phyloP scores from a whole-genome alignment of 2,113 vertebrate species.

The Phycodurus eques region DNA sequence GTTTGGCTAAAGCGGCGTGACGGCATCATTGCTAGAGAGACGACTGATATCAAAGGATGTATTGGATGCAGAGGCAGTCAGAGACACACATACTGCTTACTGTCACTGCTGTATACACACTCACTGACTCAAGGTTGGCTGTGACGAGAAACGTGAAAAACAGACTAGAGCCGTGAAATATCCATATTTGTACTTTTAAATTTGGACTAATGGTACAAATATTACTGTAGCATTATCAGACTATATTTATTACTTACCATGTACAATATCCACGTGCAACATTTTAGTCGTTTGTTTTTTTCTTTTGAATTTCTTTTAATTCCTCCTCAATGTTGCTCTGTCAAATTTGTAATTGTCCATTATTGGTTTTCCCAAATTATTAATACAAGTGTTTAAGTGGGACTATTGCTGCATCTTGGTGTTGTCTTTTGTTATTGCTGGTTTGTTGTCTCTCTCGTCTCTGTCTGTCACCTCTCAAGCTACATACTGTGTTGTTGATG shows the following conservation, averaged over 20 bases:
- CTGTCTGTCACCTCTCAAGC: not conserved
- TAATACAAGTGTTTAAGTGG: no score
- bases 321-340: no score
- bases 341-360: no score
- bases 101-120: not conserved
- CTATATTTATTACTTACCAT: no score
- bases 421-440: not conserved
- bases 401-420: not conserved
- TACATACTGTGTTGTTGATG: not conserved
- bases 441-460: not conserved
- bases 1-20: conserved; percentile 50
- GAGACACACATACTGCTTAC: not conserved
- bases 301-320: no score
- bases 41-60: conserved; percentile 49
- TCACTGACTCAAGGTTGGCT: not conserved
- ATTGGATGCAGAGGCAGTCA: conserved; percentile 34
- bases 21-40: conserved; percentile 36
- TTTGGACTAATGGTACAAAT: no score
- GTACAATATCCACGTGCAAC: no score
- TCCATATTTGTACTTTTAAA: not conserved
- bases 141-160: not conserved
- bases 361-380: no score
- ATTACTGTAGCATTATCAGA: no score
- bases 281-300: no score
- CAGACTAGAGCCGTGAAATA: not conserved